phyloP scores from a whole-genome alignment of 2,113 vertebrate genomes.

The Delphinapterus leucas region DNA sequence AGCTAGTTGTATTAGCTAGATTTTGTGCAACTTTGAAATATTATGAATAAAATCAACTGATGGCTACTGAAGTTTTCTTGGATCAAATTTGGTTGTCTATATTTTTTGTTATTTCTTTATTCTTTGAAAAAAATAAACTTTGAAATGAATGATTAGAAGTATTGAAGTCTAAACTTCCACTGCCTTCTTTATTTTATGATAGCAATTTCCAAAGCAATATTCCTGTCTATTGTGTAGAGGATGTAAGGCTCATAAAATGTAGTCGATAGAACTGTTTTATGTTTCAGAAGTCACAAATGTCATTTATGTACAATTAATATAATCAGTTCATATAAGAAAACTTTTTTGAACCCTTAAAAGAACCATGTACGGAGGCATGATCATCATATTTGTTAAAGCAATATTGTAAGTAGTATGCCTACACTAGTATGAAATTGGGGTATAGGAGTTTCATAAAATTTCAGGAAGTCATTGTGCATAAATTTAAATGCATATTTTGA shows the following conservation, averaged over 20 bases:
- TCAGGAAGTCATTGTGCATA: not conserved
- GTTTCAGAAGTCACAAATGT: not conserved
- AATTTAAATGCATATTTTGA: not conserved
- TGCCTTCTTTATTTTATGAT: not conserved
- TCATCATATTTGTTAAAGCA: not conserved
- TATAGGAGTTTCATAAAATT: not conserved
- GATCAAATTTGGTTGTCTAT: not conserved
- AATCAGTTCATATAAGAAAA: not conserved
- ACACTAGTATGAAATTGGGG: not conserved
- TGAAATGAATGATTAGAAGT: not conserved
- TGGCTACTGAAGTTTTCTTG: not conserved
- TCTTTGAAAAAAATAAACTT: conserved; percentile 11
- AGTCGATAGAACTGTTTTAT: not conserved
- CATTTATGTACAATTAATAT: not conserved
- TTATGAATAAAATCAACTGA: not conserved
- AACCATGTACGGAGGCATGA: not conserved
- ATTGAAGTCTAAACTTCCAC: not conserved
- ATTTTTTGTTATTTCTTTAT: conserved; percentile 3
- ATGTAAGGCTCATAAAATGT: not conserved
- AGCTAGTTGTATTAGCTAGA: not conserved
- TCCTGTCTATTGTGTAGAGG: not conserved
- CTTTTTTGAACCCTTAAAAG: not conserved
- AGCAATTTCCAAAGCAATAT: not conserved
- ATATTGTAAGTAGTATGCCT: not conserved
- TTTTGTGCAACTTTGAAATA: not conserved